Percentiles rank a stretch among this genome's conserved stretches.
Conservation (phyloP, 2,888 invertebrate species). For the Hydroisotoma schaefferi region DNA sequence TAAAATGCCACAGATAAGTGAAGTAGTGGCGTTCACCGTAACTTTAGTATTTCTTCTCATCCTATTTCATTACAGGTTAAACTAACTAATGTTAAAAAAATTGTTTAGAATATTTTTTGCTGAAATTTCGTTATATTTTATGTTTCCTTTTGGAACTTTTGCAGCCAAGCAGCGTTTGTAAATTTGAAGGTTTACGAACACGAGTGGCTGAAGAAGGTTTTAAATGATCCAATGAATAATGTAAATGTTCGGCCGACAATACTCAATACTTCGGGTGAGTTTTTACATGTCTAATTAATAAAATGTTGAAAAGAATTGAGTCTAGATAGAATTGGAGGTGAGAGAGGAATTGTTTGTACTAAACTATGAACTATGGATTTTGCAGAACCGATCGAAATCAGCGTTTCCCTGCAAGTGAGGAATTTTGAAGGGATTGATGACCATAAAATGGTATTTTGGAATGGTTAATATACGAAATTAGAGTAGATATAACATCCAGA, state of each 20-base stretch:
- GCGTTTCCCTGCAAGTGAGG: constrained; percentile 1
- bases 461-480: background rate
- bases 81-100: no score
- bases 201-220: constrained; percentile 6
- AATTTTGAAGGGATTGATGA: constrained; percentile 8
- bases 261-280: constrained; percentile 8
- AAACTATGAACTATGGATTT: background rate
- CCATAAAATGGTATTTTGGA: constrained; percentile 1
- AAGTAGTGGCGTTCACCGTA: no score
- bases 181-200: constrained; percentile 12
- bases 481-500: background rate
- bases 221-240: constrained; percentile 1
- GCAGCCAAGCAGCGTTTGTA: constrained; percentile 4
- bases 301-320: background rate
- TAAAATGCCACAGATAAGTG: no score
- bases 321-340: no score
- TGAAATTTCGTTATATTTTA: no score
- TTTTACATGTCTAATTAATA: background rate
- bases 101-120: no score
- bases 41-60: no score
- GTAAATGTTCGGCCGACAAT: constrained; percentile 6
- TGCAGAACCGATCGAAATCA: constrained; percentile 12
- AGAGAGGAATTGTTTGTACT: no score
- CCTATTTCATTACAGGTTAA: no score
- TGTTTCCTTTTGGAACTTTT: no score